Conservation (phyloP, 2,888 invertebrate species). For the Dasypolia templi region DNA sequence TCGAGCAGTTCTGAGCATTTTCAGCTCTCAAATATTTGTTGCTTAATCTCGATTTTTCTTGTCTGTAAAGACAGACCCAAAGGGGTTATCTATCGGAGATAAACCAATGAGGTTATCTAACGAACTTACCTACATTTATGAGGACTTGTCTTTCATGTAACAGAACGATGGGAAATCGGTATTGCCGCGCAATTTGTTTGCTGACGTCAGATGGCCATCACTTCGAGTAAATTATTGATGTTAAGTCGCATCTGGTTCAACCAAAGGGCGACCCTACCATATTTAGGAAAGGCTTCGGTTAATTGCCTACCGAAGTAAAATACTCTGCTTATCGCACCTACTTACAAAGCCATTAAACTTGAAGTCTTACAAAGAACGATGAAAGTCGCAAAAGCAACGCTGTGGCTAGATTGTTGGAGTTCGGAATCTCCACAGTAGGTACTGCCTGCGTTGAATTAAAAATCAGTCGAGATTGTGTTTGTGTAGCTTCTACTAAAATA, state of each 20-base stretch:
- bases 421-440: constrained; percentile 21
- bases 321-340: constrained; percentile 25
- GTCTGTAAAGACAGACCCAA: background rate
- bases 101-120: background rate
- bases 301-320: constrained; percentile 37
- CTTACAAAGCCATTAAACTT: constrained; percentile 39
- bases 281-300: constrained; percentile 5
- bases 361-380: constrained; percentile 42
- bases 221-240: constrained; percentile 38
- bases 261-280: constrained; percentile 17
- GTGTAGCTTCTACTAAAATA: constrained; percentile 48
- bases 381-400: constrained; percentile 48
- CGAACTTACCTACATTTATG: background rate
- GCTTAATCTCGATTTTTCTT: constrained; percentile 5
- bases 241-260: constrained; percentile 33
- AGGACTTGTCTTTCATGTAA: background rate
- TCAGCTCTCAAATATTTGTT: constrained; percentile 19
- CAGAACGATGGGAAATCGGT: constrained; percentile 14
- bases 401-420: constrained; percentile 38
- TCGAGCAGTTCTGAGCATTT: constrained; percentile 36
- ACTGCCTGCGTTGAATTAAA: constrained; percentile 57
- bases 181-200: constrained; percentile 25
- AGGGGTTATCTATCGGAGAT: background rate
- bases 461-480: constrained; percentile 49
- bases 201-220: constrained; percentile 9